These are phyloP conservation scores for Elaphurus davidianus DNA, from an alignment of 2,113 vertebrate species.

Conservation along the genomic window DNA sequence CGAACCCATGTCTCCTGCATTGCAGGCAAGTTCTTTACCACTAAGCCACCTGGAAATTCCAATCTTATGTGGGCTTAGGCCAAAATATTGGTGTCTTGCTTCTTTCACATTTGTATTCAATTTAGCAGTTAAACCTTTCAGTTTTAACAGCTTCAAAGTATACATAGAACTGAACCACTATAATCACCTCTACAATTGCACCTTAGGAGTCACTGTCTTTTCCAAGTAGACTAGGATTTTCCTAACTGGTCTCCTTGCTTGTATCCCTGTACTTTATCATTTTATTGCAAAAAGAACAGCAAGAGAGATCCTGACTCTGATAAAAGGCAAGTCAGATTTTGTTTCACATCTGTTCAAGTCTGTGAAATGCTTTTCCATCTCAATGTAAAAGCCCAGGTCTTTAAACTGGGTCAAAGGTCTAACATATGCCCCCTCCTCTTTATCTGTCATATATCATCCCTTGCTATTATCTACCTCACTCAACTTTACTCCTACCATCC, in stretches of 20 bases:
- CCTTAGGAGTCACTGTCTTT: neutral
- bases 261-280: neutral
- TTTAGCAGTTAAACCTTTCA: neutral
- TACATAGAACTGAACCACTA: neutral
- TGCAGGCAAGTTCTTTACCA: neutral
- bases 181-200: neutral
- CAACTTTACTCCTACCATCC: neutral
- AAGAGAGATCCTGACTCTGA: neutral
- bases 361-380: neutral
- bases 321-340: neutral
- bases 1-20: neutral
- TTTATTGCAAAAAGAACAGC: neutral
- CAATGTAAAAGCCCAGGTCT: neutral
- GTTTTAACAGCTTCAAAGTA: neutral
- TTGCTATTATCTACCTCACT: neutral
- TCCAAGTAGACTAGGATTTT: neutral
- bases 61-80: neutral
- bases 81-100: neutral
- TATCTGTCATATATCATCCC: neutral
- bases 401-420: neutral
- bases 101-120: neutral
- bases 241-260: neutral
- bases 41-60: neutral
- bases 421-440: neutral
- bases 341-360: neutral